Evolutionary conservation across 1,140 invertebrate genomes (phyloP).

Genomic region (Oncopodura yosiiana): DNA sequence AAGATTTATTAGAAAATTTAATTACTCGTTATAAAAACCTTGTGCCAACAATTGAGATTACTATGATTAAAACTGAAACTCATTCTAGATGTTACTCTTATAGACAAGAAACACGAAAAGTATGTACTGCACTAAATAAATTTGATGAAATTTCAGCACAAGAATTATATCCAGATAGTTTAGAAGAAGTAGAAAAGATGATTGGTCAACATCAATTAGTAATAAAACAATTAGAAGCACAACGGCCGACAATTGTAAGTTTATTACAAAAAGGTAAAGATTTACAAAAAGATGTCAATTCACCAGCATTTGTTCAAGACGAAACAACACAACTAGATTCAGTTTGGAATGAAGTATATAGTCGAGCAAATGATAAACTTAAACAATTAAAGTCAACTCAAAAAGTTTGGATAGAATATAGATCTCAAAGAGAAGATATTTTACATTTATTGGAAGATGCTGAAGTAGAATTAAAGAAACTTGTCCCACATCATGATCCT

Average conservation of each 20-base stretch:
- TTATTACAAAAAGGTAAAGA: slow-evolving; percentile 84
- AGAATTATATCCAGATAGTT: slow-evolving; percentile 54
- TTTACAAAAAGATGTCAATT: slow-evolving; percentile 69
- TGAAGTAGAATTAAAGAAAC: slow-evolving; percentile 60
- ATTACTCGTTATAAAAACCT: slow-evolving; percentile 79
- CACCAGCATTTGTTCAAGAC: slow-evolving; percentile 71
- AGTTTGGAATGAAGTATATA: slow-evolving; percentile 79
- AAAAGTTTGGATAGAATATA: slow-evolving; percentile 74
- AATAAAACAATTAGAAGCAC: slow-evolving; percentile 66
- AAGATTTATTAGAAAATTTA: slow-evolving; percentile 67
- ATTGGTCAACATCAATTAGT: slow-evolving; percentile 68
- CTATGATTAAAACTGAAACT: slow-evolving; percentile 81
- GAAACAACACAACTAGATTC: slow-evolving; percentile 73
- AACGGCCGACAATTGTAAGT: slow-evolving; percentile 73
- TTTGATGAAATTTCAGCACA: slow-evolving; percentile 57
- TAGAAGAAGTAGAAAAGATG: slow-evolving; percentile 62
- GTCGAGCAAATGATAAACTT: slow-evolving; percentile 68
- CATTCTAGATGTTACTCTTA: slow-evolving; percentile 87
- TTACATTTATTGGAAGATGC: slow-evolving; percentile 67
- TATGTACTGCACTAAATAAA: slow-evolving; percentile 51
- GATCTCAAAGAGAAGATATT: slow-evolving; percentile 73
- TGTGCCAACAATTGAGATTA: slow-evolving; percentile 82
- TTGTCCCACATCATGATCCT: slow-evolving; percentile 45
- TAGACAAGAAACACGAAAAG: slow-evolving; percentile 72
- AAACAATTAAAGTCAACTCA: slow-evolving; percentile 70